These are phyloP conservation scores for Drosophila kurseongensis DNA, from an alignment of 1,140 invertebrate species.

Conservation along the genomic window DNA sequence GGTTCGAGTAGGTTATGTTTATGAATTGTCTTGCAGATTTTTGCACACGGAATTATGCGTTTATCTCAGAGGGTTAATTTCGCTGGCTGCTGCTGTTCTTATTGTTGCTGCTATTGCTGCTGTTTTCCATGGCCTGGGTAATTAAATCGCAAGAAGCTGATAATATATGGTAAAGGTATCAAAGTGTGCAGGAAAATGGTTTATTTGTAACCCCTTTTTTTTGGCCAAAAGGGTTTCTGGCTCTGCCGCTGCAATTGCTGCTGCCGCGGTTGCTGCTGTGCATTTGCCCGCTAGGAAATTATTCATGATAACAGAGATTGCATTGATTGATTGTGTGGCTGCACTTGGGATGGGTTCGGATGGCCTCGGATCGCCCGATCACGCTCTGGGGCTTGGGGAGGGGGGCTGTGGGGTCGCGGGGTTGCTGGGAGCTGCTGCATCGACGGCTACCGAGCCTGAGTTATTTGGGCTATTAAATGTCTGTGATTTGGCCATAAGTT, in stretches of 20 bases:
- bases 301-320: constrained; percentile 81
- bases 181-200: constrained; percentile 53
- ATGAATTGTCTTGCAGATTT: constrained; percentile 74
- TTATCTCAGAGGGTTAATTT: constrained; percentile 77
- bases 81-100: constrained; percentile 19
- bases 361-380: constrained; percentile 25
- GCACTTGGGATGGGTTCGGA: constrained; percentile 47
- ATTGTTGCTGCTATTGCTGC: constrained; percentile 32
- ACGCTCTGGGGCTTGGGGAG: background rate
- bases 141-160: constrained; percentile 77
- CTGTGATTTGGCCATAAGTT: constrained; percentile 77
- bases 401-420: constrained; percentile 11
- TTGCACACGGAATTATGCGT: constrained; percentile 69
- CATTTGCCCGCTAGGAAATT: constrained; percentile 78
- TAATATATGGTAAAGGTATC: constrained; percentile 57
- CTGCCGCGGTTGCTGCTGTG: constrained; percentile 32
- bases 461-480: constrained; percentile 77
- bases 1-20: constrained; percentile 58
- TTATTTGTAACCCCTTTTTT: constrained; percentile 24
- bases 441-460: constrained; percentile 54
- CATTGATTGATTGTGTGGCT: constrained; percentile 77
- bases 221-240: constrained; percentile 61
- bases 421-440: constrained; percentile 25
- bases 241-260: constrained; percentile 10
- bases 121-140: constrained; percentile 68